A percentile compares a stretch with the other conserved stretches of the same genome.
phyloP scores from a whole-genome alignment of 2,888 invertebrate genomes.

The Hirtodrosophila cameraria region DNA sequence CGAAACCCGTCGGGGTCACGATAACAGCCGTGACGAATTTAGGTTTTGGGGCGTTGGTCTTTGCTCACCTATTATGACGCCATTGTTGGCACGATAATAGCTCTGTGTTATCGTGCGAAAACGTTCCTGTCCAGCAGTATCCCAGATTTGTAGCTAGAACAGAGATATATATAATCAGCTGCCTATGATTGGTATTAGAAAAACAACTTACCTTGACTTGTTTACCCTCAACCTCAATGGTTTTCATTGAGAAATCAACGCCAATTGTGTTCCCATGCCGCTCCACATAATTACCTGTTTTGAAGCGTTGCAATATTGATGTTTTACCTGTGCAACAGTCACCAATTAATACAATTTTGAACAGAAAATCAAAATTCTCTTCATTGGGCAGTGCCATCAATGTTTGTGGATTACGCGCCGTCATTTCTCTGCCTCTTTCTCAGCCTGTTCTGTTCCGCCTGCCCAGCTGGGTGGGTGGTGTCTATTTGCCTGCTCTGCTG shows the following conservation, averaged over 20 bases:
- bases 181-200: background rate
- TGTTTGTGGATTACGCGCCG: slow-evolving; percentile 90
- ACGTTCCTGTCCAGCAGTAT: slow-evolving; percentile 98
- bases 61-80: slow-evolving; percentile 93
- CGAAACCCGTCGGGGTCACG: slow-evolving; percentile 24
- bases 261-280: slow-evolving; percentile 98
- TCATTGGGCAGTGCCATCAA: slow-evolving; percentile 90
- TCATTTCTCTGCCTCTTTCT: slow-evolving; percentile 85
- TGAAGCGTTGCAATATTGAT: slow-evolving; percentile 97
- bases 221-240: slow-evolving; percentile 95
- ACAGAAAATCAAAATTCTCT: slow-evolving; percentile 95
- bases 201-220: slow-evolving; percentile 91
- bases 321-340: slow-evolving; percentile 96
- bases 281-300: slow-evolving; percentile 97
- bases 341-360: slow-evolving; percentile 96
- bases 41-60: slow-evolving; percentile 37
- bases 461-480: slow-evolving; percentile 20
- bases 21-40: slow-evolving; percentile 42
- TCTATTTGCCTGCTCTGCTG: slow-evolving; percentile 20
- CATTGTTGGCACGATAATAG: slow-evolving; percentile 98
- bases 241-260: slow-evolving; percentile 99
- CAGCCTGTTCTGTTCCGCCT: no score
- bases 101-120: slow-evolving; percentile 98
- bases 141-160: slow-evolving; percentile 92
- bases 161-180: background rate